Conservation (phyloP, 2,888 invertebrate genomes). For the Meganola albula region DNA sequence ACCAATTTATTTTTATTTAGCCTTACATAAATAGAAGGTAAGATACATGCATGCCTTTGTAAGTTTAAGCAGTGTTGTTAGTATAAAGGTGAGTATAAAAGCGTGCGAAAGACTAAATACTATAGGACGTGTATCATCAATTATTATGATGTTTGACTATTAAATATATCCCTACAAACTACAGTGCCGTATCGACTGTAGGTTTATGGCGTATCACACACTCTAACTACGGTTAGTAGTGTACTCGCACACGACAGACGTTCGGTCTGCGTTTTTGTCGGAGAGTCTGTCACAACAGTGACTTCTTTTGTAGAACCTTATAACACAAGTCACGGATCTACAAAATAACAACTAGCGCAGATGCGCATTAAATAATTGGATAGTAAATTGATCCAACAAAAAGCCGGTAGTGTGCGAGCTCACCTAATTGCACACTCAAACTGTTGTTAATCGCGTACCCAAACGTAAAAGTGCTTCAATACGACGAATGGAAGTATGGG, state of each 20-base stretch:
- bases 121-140: slow-evolving; percentile 27
- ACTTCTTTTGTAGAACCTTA: no score
- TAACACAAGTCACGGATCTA: no score
- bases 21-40: not conserved
- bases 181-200: slow-evolving; percentile 22
- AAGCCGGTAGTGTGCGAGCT: no score
- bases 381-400: no score
- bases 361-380: no score
- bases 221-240: no score
- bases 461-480: slow-evolving; percentile 74
- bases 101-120: slow-evolving; percentile 17
- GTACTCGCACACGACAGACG: no score
- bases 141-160: slow-evolving; percentile 23
- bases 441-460: slow-evolving; percentile 64
- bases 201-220: slow-evolving; percentile 12
- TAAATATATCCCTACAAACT: slow-evolving; percentile 19
- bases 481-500: slow-evolving; percentile 75
- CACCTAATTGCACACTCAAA: no score
- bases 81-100: slow-evolving; percentile 11
- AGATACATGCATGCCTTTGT: not conserved
- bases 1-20: no score
- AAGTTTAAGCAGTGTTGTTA: slow-evolving; percentile 15
- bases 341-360: no score
- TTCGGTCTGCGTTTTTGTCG: no score
- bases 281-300: no score